Conservation (phyloP, 2,888 invertebrate genomes). For the Limnephilus auricula region DNA sequence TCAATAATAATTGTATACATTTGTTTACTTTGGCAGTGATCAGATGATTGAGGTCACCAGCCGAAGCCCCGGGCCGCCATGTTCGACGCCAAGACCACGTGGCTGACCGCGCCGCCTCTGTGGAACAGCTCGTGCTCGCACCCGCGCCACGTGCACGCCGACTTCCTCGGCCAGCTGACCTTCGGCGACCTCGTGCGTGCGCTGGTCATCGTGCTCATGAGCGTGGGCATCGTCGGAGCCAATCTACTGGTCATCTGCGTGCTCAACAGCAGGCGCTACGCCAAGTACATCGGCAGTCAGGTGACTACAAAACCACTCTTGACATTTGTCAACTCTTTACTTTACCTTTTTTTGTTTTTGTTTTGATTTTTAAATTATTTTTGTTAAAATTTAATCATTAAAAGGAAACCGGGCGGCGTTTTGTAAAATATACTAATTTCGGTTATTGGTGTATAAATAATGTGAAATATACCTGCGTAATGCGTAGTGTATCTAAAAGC, state of each 20-base stretch:
- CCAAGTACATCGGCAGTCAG: conserved; percentile 92
- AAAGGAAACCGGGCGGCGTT: too few relatives aligned
- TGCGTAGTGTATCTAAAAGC: too few relatives aligned
- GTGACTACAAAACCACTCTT: conserved; percentile 73
- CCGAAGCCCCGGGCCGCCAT: conserved; percentile 69
- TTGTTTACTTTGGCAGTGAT: background rate
- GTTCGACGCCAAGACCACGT: conserved; percentile 83
- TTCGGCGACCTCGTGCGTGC: conserved; percentile 87
- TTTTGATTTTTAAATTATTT: too few relatives aligned
- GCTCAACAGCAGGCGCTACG: conserved; percentile 89
- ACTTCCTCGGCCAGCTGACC: conserved; percentile 81
- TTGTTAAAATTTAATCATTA: too few relatives aligned
- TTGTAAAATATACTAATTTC: too few relatives aligned
- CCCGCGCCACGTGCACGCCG: conserved; percentile 80
- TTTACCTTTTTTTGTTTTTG: too few relatives aligned
- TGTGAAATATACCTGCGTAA: too few relatives aligned
- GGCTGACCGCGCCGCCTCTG: conserved; percentile 87
- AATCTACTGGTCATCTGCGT: conserved; percentile 90
- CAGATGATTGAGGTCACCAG: background rate
- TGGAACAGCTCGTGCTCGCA: conserved; percentile 91
- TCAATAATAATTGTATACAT: background rate
- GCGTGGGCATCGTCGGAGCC: conserved; percentile 87
- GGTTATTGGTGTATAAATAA: too few relatives aligned
- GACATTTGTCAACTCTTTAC: too few relatives aligned
- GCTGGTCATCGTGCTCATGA: conserved; percentile 85